Percentiles rank a stretch among this genome's conserved stretches.
phyloP scores from a whole-genome alignment of 2,888 invertebrate species.

The Synergus itoensis region DNA sequence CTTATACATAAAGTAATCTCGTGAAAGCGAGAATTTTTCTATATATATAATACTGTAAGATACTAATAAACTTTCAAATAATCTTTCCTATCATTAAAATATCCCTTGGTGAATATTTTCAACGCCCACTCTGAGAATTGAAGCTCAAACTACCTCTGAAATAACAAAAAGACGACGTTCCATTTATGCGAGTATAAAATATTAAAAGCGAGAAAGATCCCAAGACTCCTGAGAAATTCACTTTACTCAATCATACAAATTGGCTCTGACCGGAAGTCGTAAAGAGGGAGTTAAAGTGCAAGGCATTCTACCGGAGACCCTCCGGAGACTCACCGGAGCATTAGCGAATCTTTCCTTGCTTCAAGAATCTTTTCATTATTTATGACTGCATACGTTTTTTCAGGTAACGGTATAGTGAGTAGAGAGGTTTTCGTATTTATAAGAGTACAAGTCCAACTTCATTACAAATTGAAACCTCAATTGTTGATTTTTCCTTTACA shows the following conservation, averaged over 20 bases:
- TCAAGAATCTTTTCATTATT: not conserved
- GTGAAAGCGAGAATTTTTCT: too few species aligned
- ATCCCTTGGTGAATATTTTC: not conserved
- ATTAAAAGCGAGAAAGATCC: conserved; percentile 26
- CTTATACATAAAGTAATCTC: too few species aligned
- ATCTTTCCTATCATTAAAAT: not conserved
- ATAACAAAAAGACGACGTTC: conserved; percentile 6
- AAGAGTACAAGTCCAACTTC: not conserved
- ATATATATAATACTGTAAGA: too few species aligned
- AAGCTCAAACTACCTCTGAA: not conserved
- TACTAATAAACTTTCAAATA: not conserved
- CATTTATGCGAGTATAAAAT: conserved; percentile 4
- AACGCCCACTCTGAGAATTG: not conserved
- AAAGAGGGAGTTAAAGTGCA: conserved; percentile 7
- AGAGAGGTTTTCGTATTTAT: not conserved
- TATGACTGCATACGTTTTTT: not conserved
- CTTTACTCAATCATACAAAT: conserved; percentile 38
- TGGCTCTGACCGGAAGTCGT: conserved; percentile 28
- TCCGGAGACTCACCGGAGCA: conserved; percentile 7
- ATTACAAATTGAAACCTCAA: not conserved
- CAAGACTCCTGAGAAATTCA: conserved; percentile 8
- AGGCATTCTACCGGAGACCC: not conserved
- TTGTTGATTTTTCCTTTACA: not conserved
- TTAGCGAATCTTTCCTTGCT: conserved; percentile 10
- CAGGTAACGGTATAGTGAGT: not conserved